Evolutionary conservation across 2,113 vertebrate species (phyloP).

Genomic region (Pluvianellus socialis): DNA sequence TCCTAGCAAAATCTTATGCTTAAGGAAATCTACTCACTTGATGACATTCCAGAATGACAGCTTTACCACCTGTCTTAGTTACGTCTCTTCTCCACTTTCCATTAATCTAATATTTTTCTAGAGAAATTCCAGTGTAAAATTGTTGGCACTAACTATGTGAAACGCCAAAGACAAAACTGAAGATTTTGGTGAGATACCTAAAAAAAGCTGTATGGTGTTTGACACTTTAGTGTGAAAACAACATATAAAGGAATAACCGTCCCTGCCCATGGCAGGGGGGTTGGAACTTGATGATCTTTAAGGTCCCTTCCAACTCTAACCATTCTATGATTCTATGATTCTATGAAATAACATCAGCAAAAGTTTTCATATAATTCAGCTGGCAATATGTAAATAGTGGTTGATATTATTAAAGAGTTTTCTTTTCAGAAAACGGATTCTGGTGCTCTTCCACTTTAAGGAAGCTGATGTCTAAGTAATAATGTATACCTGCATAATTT

Average conservation of each 20-base stretch:
- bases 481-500: background rate
- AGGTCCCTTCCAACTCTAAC: no score
- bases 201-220: background rate
- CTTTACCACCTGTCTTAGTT: background rate
- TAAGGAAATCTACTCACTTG: background rate
- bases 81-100: background rate
- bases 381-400: background rate
- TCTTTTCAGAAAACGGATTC: background rate
- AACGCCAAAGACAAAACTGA: background rate
- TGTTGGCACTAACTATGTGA: background rate
- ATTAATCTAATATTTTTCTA: background rate
- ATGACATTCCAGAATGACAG: background rate
- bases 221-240: background rate
- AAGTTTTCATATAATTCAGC: background rate
- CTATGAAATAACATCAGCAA: background rate
- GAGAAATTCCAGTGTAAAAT: background rate
- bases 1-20: background rate
- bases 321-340: no score
- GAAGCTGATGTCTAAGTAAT: background rate
- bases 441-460: background rate
- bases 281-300: no score
- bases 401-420: background rate
- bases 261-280: no score
- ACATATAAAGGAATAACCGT: rapidly evolving
- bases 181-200: background rate